Evolutionary conservation across 1,140 invertebrate species (phyloP), one percentile per base, ranked within the genome.

Genomic region (Nixonia krombeini): DNA sequence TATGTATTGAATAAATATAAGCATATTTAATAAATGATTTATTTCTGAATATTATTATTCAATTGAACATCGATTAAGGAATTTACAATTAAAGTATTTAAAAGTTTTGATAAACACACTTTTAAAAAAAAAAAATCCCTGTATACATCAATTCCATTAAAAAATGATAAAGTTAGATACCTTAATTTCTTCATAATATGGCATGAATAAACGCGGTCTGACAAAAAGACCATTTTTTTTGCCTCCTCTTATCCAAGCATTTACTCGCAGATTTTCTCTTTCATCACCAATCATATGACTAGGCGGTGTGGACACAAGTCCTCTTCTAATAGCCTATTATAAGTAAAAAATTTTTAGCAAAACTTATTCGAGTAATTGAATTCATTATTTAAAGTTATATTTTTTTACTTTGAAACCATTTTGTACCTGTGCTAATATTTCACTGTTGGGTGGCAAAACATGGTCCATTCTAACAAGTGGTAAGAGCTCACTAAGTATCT

Each of bases 111-210:
- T n/a, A n/a, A n/a, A n/a, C n/a, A n/a, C n/a, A n/a, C n/a, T n/a
- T n/a, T n/a, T n/a, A n/a, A n/a, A n/a, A n/a, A n/a, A n/a, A n/a
- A n/a, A n/a, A n/a, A n/a, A n/a, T n/a, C n/a, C n/a, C n/a, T n/a
- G n/a, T n/a, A n/a, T n/a, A n/a, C n/a, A n/a, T n/a, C n/a, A n/a
- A n/a, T n/a, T n/a, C n/a, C n/a, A n/a, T n/a, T n/a, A n/a, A n/a
- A n/a, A n/a, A n/a, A n/a, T n/a, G n/a, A n/a, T n/a, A n/a, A n/a
- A n/a, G n/a, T n/a, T n/a, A 51, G 59, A 66, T 79, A 93, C 92
- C 88, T 96, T 96, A 1, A 94, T 91, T 87, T 97, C 96, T 78
- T 98, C 96, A 71, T 95, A 94, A 81, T 97, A 97, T 9, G 96
- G 96, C 87, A 94, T 92, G 82, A 97, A 98, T 21, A 96, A 88